Evolutionary conservation across 2,888 invertebrate genomes (phyloP).

Genomic region (Nematopogon swammerdamellus): DNA sequence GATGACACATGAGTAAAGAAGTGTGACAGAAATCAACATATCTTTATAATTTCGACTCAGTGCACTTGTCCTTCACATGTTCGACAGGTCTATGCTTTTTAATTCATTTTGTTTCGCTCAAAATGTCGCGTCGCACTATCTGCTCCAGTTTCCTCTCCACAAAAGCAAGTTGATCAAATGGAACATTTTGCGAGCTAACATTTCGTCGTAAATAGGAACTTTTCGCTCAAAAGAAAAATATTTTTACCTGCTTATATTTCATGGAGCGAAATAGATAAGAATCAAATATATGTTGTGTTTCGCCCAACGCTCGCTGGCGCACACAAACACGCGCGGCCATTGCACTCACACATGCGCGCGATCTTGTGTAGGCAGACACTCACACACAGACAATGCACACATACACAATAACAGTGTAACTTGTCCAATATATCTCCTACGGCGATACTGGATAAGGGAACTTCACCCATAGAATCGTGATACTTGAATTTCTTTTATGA

Average conservation of each 20-base stretch:
- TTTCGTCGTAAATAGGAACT: slow-evolving; percentile 19
- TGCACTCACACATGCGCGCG: slow-evolving; percentile 23
- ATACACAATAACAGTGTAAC: background rate
- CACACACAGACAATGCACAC: background rate
- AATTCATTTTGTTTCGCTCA: too few species aligned
- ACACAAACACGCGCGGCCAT: slow-evolving; percentile 48
- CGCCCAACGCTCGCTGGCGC: slow-evolving; percentile 38
- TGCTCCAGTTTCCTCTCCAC: background rate
- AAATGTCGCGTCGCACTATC: background rate
- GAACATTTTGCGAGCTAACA: background rate
- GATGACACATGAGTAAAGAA: too few species aligned
- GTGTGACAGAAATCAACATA: too few species aligned
- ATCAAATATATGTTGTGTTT: slow-evolving; percentile 57
- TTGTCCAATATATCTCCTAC: background rate
- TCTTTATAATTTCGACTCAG: too few species aligned
- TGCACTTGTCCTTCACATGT: too few species aligned
- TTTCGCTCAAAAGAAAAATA: slow-evolving; percentile 38
- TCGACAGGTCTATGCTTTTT: too few species aligned
- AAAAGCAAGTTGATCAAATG: background rate
- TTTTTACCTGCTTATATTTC: slow-evolving; percentile 47
- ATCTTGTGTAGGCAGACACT: background rate
- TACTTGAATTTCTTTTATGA: too few species aligned
- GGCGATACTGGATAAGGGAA: background rate
- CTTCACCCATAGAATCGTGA: background rate
- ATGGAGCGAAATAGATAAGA: slow-evolving; percentile 37